These are phyloP conservation scores for Cynopterus sphinx DNA, from an alignment of 2,797 vertebrate species.

Conservation along the genomic window DNA sequence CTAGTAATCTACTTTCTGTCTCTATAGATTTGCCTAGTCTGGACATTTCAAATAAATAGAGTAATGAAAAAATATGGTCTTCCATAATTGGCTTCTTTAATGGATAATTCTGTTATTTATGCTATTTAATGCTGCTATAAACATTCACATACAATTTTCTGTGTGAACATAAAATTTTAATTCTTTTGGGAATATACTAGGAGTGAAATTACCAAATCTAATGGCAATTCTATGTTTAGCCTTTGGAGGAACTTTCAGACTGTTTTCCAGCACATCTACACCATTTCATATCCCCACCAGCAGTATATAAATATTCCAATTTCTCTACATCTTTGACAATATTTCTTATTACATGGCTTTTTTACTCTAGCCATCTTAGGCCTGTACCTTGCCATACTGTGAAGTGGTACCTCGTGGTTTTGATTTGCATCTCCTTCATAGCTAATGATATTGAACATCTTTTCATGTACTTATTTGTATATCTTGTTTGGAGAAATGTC, in stretches of 20 bases:
- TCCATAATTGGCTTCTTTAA: conserved; percentile 13
- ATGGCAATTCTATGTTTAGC: background rate
- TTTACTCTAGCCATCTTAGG: background rate
- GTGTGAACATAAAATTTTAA: background rate
- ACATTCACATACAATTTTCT: background rate
- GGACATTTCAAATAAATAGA: background rate
- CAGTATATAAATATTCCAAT: background rate
- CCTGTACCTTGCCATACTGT: background rate
- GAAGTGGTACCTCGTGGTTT: background rate
- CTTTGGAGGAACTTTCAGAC: background rate
- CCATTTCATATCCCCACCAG: background rate
- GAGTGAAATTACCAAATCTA: background rate
- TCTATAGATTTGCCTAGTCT: background rate
- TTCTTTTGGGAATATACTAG: background rate
- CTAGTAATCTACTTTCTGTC: background rate
- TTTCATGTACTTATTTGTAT: background rate
- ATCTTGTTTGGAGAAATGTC: background rate
- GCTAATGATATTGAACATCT: background rate
- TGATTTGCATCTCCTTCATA: background rate
- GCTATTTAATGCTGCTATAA: background rate
- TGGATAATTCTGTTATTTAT: background rate
- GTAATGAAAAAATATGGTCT: background rate
- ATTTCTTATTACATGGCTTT: background rate
- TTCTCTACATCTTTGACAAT: background rate
- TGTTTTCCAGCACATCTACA: background rate